phyloP scores from a whole-genome alignment of 1,140 invertebrate species.

The Phymorhynchus buccinoides region DNA sequence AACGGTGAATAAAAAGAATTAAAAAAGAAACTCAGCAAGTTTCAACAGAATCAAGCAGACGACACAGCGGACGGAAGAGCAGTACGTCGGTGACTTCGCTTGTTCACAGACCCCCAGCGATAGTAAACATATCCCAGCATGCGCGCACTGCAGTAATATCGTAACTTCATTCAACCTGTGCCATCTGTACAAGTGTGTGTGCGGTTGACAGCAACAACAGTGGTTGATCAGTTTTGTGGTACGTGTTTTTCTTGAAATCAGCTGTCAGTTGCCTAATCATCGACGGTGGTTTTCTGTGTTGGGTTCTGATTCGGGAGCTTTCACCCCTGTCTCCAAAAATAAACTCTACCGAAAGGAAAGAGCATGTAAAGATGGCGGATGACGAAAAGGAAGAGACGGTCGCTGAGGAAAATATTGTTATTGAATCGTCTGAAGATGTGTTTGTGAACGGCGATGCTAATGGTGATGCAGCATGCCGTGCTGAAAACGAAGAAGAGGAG shows the following conservation, averaged over 20 bases:
- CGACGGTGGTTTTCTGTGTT: background rate
- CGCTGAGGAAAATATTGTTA: conserved; percentile 47
- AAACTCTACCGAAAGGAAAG: conserved; percentile 13
- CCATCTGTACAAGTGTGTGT: background rate
- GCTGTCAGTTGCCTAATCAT: background rate
- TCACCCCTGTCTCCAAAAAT: conserved; percentile 34
- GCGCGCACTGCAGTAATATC: background rate
- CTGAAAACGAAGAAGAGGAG: conserved; percentile 49
- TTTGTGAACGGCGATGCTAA: conserved; percentile 62
- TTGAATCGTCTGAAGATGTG: conserved; percentile 52
- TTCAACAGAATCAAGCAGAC: background rate
- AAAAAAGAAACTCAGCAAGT: background rate
- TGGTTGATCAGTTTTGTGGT: background rate
- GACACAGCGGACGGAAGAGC: background rate
- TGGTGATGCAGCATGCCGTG: conserved; percentile 43
- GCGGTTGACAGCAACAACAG: background rate
- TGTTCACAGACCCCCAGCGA: background rate
- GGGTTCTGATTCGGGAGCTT: background rate
- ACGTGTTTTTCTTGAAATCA: background rate
- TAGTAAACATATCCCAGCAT: conserved; percentile 40
- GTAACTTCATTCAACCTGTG: background rate
- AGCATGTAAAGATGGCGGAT: conserved; percentile 59
- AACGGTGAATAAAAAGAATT: background rate
- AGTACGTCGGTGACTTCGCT: conserved; percentile 7
- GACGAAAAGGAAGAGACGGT: conserved; percentile 53